Evolutionary conservation across 2,113 vertebrate genomes (phyloP).

Genomic region (Melanerpes formicivorus): DNA sequence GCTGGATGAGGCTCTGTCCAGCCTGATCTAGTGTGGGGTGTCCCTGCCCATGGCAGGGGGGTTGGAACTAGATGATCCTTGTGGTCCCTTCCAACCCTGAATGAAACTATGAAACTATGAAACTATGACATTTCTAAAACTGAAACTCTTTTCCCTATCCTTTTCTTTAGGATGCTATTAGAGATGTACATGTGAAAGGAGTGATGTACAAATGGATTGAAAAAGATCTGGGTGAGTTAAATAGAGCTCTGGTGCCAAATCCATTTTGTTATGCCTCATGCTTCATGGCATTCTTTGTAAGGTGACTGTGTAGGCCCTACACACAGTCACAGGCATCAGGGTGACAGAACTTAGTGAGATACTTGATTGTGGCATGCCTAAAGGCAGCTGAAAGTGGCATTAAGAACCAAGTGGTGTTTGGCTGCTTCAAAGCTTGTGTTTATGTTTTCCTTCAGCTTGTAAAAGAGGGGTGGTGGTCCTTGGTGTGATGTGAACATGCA

Average conservation of each 20-base stretch:
- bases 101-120: too few species aligned
- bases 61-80: too few species aligned
- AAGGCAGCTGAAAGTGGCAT: neutral
- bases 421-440: neutral
- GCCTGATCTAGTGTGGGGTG: too few species aligned
- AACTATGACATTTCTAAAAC: neutral
- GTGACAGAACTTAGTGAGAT: neutral
- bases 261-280: neutral
- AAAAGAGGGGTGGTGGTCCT: neutral
- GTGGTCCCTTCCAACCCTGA: too few species aligned
- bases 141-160: neutral
- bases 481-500: neutral
- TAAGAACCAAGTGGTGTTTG: neutral
- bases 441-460: neutral
- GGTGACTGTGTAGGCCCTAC: neutral
- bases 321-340: neutral
- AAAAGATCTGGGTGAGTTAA: constrained; percentile 80
- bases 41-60: too few species aligned
- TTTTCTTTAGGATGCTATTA: constrained; percentile 79
- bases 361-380: neutral
- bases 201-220: constrained; percentile 87
- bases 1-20: too few species aligned
- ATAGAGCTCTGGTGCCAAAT: neutral
- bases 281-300: neutral
- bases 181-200: constrained; percentile 84